Percentiles rank a stretch among this genome's conserved stretches.
Conservation (phyloP, 1,140 invertebrate genomes). For the Papilio dardanus region DNA sequence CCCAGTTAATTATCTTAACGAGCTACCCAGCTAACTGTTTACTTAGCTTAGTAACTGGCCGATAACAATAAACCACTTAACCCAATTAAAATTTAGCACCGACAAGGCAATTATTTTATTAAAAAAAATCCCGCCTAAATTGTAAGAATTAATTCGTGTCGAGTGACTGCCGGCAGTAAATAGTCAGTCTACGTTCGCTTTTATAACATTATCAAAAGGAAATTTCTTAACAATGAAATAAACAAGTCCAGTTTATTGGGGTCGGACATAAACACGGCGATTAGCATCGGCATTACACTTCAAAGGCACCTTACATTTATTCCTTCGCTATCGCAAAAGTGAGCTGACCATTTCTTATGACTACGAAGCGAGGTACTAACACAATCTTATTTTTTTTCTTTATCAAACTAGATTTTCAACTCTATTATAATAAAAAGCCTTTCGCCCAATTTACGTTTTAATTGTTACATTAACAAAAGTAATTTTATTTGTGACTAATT, state of each 20-base stretch:
- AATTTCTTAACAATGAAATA: constrained; percentile 37
- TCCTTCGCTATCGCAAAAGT: not conserved
- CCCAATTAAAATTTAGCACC: constrained; percentile 35
- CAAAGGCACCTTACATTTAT: constrained; percentile 10
- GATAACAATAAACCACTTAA: constrained; percentile 29
- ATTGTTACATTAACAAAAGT: not conserved
- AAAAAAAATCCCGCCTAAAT: constrained; percentile 14
- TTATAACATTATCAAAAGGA: constrained; percentile 26
- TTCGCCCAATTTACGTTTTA: no score
- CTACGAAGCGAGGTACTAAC: no score
- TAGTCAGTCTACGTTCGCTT: not conserved
- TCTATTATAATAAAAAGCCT: no score
- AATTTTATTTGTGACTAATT: not conserved
- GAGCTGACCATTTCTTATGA: not conserved
- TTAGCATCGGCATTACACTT: constrained; percentile 27
- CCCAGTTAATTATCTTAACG: not conserved
- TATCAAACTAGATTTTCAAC: no score
- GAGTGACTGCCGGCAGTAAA: not conserved
- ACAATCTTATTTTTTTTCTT: not conserved
- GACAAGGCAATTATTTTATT: constrained; percentile 33
- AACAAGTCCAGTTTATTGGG: constrained; percentile 34
- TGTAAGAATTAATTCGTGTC: constrained; percentile 31
- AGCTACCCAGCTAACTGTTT: not conserved
- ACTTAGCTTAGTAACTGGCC: constrained; percentile 24
- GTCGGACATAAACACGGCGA: constrained; percentile 32